These are phyloP conservation scores for Malurus cyaneus DNA, from an alignment of 2,113 vertebrate species.

Conservation along the genomic window DNA sequence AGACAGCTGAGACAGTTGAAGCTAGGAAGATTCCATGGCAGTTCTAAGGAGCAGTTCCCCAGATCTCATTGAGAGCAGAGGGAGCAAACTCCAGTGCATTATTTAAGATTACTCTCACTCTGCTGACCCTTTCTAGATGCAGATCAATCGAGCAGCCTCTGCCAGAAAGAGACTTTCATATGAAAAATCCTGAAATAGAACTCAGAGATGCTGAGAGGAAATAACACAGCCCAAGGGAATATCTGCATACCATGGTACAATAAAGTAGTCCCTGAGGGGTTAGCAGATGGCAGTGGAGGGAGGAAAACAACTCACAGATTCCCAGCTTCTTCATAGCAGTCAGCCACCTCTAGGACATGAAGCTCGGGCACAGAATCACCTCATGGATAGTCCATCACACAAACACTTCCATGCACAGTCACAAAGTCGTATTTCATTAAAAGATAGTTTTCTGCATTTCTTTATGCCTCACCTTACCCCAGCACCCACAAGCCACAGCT, in stretches of 20 bases:
- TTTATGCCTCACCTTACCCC: background rate
- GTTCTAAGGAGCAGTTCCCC: background rate
- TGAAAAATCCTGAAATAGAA: background rate
- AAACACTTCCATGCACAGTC: background rate
- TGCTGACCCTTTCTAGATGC: background rate
- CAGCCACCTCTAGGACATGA: background rate
- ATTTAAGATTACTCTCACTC: background rate
- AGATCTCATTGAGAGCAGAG: background rate
- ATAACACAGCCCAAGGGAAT: background rate
- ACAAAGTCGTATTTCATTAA: background rate
- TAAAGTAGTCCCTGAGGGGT: background rate
- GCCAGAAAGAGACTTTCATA: background rate
- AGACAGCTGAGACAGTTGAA: background rate
- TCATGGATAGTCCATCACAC: accelerated
- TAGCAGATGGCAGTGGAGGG: background rate
- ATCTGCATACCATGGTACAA: background rate
- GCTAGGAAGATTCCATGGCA: background rate
- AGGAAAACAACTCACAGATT: background rate
- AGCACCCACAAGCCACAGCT: accelerated
- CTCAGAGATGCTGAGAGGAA: background rate
- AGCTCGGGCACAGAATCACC: background rate
- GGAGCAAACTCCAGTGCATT: background rate
- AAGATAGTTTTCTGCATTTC: background rate
- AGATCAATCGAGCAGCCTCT: background rate
- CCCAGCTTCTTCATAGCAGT: background rate